Evolutionary conservation across 1,140 invertebrate genomes (phyloP), one percentile per base, ranked within the genome.

Genomic region (Araneus ventricosus): DNA sequence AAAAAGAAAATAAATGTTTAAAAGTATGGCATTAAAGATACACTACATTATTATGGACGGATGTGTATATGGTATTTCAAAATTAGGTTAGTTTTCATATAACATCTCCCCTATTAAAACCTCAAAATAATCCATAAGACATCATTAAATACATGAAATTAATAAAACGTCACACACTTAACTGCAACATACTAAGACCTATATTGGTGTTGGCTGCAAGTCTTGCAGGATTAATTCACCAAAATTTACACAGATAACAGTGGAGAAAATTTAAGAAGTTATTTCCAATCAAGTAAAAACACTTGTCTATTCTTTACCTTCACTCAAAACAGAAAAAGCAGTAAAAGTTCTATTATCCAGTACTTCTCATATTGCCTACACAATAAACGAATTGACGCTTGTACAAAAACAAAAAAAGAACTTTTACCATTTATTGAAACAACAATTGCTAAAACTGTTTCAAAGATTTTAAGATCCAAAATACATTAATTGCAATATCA

Each of bases 141-240:
- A 41, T 37, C 8, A 37, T 41, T 82, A 52, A 84, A 84, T 45
- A 52, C 41, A 52, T n/a, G 10, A 52, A 27, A 84, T 52, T 27
- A 52, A 84, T 34, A 27, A 22, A 52, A 52, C 20, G 61, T 6
- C 37, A 75, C 70, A 88, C 7, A 17, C 17, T 41, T 17, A 27
- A 63, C 34, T 88, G 61, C 87, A 88, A 41, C 61, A 88, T 70
- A 22, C 37, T 84, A 88, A 88, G 87, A 88, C 87, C 87, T 88
- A 88, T 88, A 88, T 88, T 88, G 87, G 87, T 88, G 87, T 63
- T 63, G n/a, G n/a, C 57, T 41, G 27, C 30, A 67, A 88, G 22
- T 63, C 30, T 59, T 87, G 34, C 27, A 27, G 41, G 34, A 39
- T 52, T 57, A 84, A 45, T 27, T 52, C 30, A 17, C 39, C 24